These are phyloP conservation scores for Anodontia alba DNA, from an alignment of 2,888 invertebrate genomes.

Conservation along the genomic window DNA sequence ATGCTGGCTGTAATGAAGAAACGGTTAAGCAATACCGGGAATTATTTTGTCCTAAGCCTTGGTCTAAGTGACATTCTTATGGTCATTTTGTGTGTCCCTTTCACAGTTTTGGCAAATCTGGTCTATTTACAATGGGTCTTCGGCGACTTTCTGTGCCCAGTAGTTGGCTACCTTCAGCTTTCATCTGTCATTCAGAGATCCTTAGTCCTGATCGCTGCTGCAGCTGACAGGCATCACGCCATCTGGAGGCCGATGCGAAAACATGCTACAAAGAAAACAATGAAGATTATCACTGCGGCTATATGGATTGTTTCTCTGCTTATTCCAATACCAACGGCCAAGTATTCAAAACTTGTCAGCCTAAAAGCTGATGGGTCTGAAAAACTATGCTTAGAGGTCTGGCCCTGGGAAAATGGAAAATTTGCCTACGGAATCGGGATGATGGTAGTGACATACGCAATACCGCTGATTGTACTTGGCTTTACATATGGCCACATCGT, in stretches of 20 bases:
- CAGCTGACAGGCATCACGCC: conserved; percentile 95
- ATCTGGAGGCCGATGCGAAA: conserved; percentile 95
- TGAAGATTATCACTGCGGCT: conserved; percentile 89
- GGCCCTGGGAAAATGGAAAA: conserved; percentile 56
- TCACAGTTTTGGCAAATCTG: conserved; percentile 90
- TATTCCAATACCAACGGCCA: conserved; percentile 92
- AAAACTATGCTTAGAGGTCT: conserved; percentile 71
- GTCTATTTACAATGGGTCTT: conserved; percentile 93
- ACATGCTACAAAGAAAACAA: conserved; percentile 90
- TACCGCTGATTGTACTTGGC: conserved; percentile 92
- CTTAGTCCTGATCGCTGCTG: conserved; percentile 95
- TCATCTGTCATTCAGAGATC: conserved; percentile 89
- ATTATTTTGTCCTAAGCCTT: conserved; percentile 87
- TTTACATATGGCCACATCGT: conserved; percentile 94
- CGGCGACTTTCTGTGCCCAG: conserved; percentile 91
- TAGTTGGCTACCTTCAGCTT: conserved; percentile 92
- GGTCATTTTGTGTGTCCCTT: conserved; percentile 85
- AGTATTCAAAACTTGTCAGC: conserved; percentile 87
- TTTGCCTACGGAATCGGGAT: conserved; percentile 89
- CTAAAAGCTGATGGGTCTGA: conserved; percentile 44
- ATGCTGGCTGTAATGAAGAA: conserved; percentile 93
- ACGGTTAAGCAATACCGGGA: conserved; percentile 95
- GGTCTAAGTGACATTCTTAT: conserved; percentile 85
- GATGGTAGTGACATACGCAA: conserved; percentile 90
- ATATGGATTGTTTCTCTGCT: conserved; percentile 92